These are phyloP conservation scores for Campoplex nolae DNA, from an alignment of 2,888 invertebrate genomes.

Conservation along the genomic window DNA sequence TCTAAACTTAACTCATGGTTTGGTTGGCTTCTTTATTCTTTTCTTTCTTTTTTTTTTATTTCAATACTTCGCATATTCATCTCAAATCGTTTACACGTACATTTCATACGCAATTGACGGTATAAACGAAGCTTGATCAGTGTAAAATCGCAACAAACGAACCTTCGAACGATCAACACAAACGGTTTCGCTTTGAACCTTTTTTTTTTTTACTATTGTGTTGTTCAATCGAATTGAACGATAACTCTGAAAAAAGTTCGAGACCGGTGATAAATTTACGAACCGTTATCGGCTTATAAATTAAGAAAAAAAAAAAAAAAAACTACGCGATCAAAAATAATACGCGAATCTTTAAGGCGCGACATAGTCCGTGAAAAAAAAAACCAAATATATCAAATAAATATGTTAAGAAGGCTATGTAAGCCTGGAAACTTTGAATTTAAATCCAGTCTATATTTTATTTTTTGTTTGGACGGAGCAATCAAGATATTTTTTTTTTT, in stretches of 20 bases:
- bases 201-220: not conserved
- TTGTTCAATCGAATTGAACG: constrained; percentile 16
- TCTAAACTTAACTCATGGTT: constrained; percentile 10
- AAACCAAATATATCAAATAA: constrained; percentile 15
- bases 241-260: not conserved
- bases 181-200: not conserved
- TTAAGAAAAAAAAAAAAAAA: too few species aligned
- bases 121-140: not conserved
- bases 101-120: not conserved
- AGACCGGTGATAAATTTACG: not conserved
- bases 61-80: not conserved
- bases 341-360: constrained; percentile 14
- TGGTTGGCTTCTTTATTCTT: constrained; percentile 15
- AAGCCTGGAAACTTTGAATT: not conserved
- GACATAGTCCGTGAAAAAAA: not conserved
- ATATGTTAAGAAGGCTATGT: not conserved
- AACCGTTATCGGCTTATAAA: not conserved
- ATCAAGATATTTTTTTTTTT: not conserved
- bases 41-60: constrained; percentile 1
- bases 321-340: constrained; percentile 18
- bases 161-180: not conserved
- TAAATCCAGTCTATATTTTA: constrained; percentile 20
- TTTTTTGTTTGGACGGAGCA: constrained; percentile 16
- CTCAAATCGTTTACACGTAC: not conserved
- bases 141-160: not conserved